Evolutionary conservation across 2,888 invertebrate genomes (phyloP), one percentile per base, ranked within the genome.

Genomic region (Dysmachus trigonus): DNA sequence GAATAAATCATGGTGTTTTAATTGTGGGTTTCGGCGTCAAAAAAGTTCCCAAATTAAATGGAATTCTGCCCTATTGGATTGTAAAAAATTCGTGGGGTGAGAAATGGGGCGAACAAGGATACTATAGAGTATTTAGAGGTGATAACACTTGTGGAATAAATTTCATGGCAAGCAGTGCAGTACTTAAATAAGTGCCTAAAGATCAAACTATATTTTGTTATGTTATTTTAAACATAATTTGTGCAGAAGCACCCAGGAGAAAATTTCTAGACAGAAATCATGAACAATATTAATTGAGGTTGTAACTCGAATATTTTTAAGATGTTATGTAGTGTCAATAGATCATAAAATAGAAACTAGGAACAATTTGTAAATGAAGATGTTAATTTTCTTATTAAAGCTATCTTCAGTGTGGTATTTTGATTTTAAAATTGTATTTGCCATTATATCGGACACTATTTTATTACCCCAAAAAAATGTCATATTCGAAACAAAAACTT

Each of bases 41-140:
- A 94, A 96, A 94, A 72, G 97, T 96, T 92, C 95, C 96, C 8
- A 91, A 95, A 62, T 97, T 97, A 93, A 95, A 97, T 90, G 96
- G 96, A 92, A 94, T 93, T 0, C 91, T 97, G 72, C 98, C 98
- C 0, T 98, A 95, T 91, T 98, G 98, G 98, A 96, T 96, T 87
- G 93, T 98, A 38, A 98, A 98, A 93, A 98, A 98, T 92, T 98
- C 98, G 13, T 99, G 98, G 98, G 98, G 98, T 82, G 91, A 93
- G 47, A 92, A 93, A 31, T 98, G 98, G 98, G 98, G 98, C 53
- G 98, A 98, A 92, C 95, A 97, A 93, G 98, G 99, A 1, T 99
- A 98, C 92, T 99, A 98, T 92, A 94, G 97, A 88, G 96, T 99
- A 86, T 99, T 95, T 92, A 94, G 99, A 86, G 99, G 99, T 13